phyloP scores from a whole-genome alignment of 2,113 vertebrate species.

The Pelecanoides urinatrix region DNA sequence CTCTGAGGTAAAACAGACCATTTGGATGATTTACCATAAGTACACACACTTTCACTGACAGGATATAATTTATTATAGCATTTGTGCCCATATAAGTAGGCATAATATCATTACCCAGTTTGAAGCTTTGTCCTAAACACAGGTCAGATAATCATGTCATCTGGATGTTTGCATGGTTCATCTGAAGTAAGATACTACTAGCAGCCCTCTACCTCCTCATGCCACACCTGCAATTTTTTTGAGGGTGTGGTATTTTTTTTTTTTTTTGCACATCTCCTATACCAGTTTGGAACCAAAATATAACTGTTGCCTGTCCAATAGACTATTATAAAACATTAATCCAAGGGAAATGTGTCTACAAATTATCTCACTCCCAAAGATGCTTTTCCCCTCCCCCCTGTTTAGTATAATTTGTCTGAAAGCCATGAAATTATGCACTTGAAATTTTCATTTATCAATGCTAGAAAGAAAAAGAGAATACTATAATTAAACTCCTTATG shows the following conservation, averaged over 20 bases:
- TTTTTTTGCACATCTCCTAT: background rate
- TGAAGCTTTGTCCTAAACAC: background rate
- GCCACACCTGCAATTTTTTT: background rate
- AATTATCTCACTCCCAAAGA: background rate
- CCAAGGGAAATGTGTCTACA: background rate
- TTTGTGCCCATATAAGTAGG: background rate
- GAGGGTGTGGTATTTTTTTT: background rate
- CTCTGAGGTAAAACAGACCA: background rate
- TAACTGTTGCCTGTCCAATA: background rate
- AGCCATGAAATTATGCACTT: background rate
- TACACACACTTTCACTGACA: background rate
- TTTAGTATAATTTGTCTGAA: background rate
- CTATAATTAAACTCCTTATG: background rate
- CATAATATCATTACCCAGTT: background rate
- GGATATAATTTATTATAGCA: background rate
- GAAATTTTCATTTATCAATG: background rate
- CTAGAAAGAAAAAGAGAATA: background rate
- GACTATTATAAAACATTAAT: background rate
- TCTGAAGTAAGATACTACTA: background rate
- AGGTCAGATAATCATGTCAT: background rate
- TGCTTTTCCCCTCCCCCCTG: fast-evolving
- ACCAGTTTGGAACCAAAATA: background rate
- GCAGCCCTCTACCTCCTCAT: background rate
- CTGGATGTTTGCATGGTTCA: background rate
- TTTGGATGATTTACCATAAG: background rate